These are phyloP conservation scores for Sitta carolinensis DNA, from an alignment of 2,797 vertebrate species.

Conservation along the genomic window DNA sequence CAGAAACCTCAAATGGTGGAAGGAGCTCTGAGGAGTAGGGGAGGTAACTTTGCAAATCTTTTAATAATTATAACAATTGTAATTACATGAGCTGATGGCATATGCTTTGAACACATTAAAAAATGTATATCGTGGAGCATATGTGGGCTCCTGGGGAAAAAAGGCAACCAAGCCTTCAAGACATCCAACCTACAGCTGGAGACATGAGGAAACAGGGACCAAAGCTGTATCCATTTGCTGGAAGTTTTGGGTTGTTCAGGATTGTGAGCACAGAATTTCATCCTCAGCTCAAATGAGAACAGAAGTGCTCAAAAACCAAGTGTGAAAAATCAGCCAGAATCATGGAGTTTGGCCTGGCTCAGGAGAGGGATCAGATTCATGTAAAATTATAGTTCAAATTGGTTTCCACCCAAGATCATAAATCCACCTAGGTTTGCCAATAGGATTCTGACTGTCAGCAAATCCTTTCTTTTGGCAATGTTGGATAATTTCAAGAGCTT, in stretches of 20 bases:
- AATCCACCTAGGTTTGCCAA: constrained; percentile 65
- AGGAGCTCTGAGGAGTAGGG: background rate
- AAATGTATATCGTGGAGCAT: background rate
- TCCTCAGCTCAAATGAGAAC: background rate
- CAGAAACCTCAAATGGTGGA: background rate
- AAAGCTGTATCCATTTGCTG: background rate
- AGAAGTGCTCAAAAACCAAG: background rate
- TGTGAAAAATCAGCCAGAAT: constrained; percentile 63
- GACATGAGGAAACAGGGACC: background rate
- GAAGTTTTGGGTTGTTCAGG: background rate
- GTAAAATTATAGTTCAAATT: constrained; percentile 60
- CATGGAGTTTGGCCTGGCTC: constrained; percentile 57
- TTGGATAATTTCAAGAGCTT: constrained; percentile 31
- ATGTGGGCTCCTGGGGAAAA: background rate
- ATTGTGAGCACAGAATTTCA: background rate
- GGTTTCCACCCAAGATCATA: constrained; percentile 66
- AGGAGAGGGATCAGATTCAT: constrained; percentile 52
- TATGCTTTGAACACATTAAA: background rate
- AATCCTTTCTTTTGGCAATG: constrained; percentile 57
- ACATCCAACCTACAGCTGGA: background rate
- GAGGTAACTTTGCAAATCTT: background rate
- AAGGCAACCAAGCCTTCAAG: background rate
- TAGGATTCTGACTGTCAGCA: constrained; percentile 65
- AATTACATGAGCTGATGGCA: background rate
- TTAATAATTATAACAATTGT: background rate